Conservation (phyloP, 1,140 invertebrate genomes). For the Hestina assimilis region DNA sequence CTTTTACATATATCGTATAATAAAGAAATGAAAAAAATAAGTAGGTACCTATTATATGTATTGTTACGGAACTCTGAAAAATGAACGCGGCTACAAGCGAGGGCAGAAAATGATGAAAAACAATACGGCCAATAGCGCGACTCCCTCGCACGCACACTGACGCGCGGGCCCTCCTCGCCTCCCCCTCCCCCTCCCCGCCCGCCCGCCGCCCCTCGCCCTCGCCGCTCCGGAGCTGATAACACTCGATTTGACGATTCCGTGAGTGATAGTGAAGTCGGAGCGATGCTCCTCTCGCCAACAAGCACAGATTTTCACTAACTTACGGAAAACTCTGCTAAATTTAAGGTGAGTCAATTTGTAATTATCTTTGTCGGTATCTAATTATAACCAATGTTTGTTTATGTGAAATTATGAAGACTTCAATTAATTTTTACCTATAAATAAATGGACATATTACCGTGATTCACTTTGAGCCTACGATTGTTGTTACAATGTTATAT, state of each 20-base stretch:
- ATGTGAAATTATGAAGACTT: too few relatives aligned
- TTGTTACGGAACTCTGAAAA: slow-evolving; percentile 8
- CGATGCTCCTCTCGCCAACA: slow-evolving; percentile 24
- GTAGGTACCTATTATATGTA: too few relatives aligned
- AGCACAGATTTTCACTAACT: background rate
- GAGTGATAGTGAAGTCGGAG: slow-evolving; percentile 36
- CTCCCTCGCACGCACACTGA: background rate
- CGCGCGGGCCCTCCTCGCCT: background rate
- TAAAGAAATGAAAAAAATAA: too few relatives aligned
- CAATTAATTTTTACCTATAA: background rate
- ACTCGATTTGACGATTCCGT: slow-evolving; percentile 34
- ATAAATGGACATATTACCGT: background rate
- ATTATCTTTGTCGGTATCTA: background rate
- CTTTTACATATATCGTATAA: too few relatives aligned
- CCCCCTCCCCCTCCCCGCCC: background rate
- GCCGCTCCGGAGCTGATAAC: slow-evolving; percentile 30
- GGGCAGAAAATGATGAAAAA: slow-evolving; percentile 33
- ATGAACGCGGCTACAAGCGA: background rate
- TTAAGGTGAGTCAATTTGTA: slow-evolving; percentile 3
- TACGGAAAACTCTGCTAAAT: background rate
- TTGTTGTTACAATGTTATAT: background rate
- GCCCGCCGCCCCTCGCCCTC: slow-evolving; percentile 8
- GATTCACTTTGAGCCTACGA: background rate
- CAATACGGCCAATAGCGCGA: slow-evolving; percentile 21
- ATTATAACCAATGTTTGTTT: too few relatives aligned